Percentiles rank a stretch among this genome's conserved stretches.
Evolutionary conservation across 2,888 invertebrate species (phyloP).

Genomic region (Orgyia antiqua): DNA sequence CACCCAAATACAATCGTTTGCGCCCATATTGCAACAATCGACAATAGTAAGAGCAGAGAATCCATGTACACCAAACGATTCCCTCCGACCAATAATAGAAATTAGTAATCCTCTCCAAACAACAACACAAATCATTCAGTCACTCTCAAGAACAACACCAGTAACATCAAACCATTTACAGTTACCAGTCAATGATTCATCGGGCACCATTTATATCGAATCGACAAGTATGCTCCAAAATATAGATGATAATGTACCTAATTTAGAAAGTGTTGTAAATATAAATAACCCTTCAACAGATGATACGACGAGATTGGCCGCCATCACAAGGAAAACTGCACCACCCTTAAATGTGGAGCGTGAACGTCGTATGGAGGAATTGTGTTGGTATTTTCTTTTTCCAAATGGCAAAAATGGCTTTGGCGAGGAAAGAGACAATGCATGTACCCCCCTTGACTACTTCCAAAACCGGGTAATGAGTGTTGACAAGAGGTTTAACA

Average conservation of each 20-base stretch:
- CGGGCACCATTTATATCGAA: neutral
- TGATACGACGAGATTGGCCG: constrained; percentile 7
- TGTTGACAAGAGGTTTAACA: constrained; percentile 20
- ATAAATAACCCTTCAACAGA: constrained; percentile 1
- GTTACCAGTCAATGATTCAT: no score
- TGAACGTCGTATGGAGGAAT: constrained; percentile 8
- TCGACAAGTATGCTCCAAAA: neutral
- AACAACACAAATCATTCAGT: no score
- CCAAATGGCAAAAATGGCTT: constrained; percentile 25
- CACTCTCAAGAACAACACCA: no score
- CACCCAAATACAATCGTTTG: neutral
- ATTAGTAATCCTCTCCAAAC: neutral
- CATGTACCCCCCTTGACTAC: constrained; percentile 13
- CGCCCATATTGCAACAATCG: neutral
- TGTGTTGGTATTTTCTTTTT: constrained; percentile 23
- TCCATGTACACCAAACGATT: neutral
- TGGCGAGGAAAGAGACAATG: constrained; percentile 16
- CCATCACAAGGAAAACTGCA: constrained; percentile 7
- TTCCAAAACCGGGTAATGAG: constrained; percentile 22
- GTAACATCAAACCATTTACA: no score
- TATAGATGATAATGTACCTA: constrained; percentile 7
- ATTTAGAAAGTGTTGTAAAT: constrained; percentile 6
- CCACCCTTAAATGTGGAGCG: constrained; percentile 9
- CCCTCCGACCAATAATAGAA: neutral
- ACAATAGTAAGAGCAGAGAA: neutral